phyloP scores from a whole-genome alignment of 2,797 vertebrate genomes.

The Antennarius maculatus region DNA sequence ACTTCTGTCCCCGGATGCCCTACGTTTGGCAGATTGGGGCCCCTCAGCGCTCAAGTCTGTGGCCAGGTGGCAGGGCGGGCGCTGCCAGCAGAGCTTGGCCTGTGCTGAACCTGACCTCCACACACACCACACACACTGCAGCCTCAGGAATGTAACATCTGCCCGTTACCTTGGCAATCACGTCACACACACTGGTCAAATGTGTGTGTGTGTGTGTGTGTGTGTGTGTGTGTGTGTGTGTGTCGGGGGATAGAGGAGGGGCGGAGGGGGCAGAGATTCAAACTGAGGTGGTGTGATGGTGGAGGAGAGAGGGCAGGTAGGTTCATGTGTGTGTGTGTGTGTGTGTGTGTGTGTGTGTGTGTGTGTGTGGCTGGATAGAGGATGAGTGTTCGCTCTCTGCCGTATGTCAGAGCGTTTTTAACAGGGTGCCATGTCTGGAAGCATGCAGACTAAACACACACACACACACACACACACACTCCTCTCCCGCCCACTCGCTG shows the following conservation, averaged over 20 bases:
- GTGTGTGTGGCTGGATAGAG: slow-evolving; percentile 16
- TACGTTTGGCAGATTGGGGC: slow-evolving; percentile 49
- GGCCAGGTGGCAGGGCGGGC: slow-evolving; percentile 61
- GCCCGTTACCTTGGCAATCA: slow-evolving; percentile 78
- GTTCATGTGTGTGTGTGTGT: slow-evolving; percentile 15
- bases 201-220: slow-evolving; percentile 32
- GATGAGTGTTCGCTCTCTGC: slow-evolving; percentile 72
- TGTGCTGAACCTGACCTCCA: slow-evolving; percentile 56
- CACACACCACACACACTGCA: slow-evolving; percentile 61
- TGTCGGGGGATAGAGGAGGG: slow-evolving; percentile 10
- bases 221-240: slow-evolving; percentile 32
- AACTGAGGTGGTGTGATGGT: slow-evolving; percentile 52
- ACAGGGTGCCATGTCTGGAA: slow-evolving; percentile 67
- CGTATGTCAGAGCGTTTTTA: slow-evolving; percentile 70
- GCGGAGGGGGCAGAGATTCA: slow-evolving; percentile 19
- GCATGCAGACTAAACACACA: slow-evolving; percentile 59
- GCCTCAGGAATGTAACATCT: slow-evolving; percentile 81
- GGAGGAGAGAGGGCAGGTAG: slow-evolving; percentile 10
- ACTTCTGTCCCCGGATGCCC: slow-evolving; percentile 69
- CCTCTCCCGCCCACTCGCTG: slow-evolving; percentile 64
- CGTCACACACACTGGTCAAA: slow-evolving; percentile 73
- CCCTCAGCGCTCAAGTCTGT: slow-evolving; percentile 44
- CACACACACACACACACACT: slow-evolving; percentile 26
- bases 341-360: slow-evolving; percentile 20
- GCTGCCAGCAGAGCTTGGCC: slow-evolving; percentile 67